These are phyloP conservation scores for Caenorhabditis sp. DNA, from an alignment of 2,888 invertebrate genomes.

Conservation along the genomic window DNA sequence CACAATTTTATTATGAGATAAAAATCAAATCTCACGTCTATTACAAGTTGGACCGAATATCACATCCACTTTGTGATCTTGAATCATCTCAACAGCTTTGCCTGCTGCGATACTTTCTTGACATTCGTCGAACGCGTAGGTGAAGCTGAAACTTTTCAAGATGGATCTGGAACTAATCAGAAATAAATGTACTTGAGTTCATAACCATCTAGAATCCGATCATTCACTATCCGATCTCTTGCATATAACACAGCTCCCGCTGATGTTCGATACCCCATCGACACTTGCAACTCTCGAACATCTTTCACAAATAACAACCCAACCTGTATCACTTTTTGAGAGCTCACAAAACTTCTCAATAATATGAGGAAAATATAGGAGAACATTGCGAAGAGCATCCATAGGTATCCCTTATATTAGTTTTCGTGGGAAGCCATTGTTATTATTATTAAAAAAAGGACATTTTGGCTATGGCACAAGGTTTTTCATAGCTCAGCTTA, in stretches of 20 bases:
- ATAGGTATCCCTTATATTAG: too few species aligned
- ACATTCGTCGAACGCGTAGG: slow-evolving; percentile 50
- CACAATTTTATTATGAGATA: background rate
- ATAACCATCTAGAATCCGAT: slow-evolving; percentile 41
- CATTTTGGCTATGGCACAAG: too few species aligned
- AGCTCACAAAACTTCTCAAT: too few species aligned
- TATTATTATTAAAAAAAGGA: too few species aligned
- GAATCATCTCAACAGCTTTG: slow-evolving; percentile 35
- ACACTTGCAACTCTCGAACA: background rate
- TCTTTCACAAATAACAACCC: background rate
- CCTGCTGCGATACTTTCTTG: slow-evolving; percentile 51
- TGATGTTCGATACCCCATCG: slow-evolving; percentile 30
- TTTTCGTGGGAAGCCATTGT: too few species aligned
- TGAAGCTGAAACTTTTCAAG: slow-evolving; percentile 14
- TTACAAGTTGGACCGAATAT: slow-evolving; percentile 63
- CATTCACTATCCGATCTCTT: slow-evolving; percentile 38
- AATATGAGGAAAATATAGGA: too few species aligned
- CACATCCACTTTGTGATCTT: slow-evolving; percentile 41
- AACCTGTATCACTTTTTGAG: background rate
- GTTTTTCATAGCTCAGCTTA: too few species aligned
- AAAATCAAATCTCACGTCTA: slow-evolving; percentile 19
- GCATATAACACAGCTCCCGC: slow-evolving; percentile 51
- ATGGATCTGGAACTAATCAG: too few species aligned
- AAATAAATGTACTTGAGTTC: slow-evolving; percentile 35
- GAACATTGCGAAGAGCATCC: too few species aligned